These are phyloP conservation scores for Spilogale gracilis DNA, from an alignment of 2,113 vertebrate species.

Conservation along the genomic window DNA sequence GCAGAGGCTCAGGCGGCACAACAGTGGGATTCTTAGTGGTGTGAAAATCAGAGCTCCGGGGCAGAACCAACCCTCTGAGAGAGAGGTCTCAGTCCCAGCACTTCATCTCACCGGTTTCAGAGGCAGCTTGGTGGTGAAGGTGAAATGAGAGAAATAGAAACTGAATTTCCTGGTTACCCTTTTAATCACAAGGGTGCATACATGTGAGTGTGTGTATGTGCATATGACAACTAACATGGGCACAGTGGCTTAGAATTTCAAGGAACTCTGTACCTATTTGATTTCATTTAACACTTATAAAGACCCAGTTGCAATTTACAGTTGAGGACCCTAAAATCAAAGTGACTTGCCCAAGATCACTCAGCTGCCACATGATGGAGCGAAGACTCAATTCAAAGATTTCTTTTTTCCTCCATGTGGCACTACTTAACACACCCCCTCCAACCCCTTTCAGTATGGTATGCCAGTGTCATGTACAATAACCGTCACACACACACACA, in stretches of 20 bases:
- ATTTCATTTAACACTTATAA: not conserved
- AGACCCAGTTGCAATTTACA: not conserved
- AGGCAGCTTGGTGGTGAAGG: not conserved
- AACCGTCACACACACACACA: not conserved
- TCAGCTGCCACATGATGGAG: not conserved
- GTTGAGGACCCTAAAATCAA: constrained; percentile 6
- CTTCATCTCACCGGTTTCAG: not conserved
- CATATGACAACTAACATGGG: not conserved
- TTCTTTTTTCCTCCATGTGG: not conserved
- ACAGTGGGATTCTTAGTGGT: not conserved
- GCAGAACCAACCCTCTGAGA: not conserved
- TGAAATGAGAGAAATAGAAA: not conserved
- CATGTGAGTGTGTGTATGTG: not conserved
- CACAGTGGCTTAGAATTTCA: not conserved
- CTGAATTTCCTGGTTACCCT: not conserved
- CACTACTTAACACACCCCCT: not conserved
- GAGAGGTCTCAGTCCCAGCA: not conserved
- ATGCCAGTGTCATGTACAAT: not conserved
- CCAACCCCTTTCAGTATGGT: no score
- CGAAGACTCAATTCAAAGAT: not conserved
- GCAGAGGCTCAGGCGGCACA: not conserved
- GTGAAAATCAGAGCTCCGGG: constrained; percentile 3
- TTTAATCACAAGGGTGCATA: not conserved
- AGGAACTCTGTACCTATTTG: not conserved
- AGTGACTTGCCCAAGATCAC: not conserved